These are phyloP conservation scores for Crenuchus spilurus DNA, from an alignment of 2,797 vertebrate species.

Conservation along the genomic window DNA sequence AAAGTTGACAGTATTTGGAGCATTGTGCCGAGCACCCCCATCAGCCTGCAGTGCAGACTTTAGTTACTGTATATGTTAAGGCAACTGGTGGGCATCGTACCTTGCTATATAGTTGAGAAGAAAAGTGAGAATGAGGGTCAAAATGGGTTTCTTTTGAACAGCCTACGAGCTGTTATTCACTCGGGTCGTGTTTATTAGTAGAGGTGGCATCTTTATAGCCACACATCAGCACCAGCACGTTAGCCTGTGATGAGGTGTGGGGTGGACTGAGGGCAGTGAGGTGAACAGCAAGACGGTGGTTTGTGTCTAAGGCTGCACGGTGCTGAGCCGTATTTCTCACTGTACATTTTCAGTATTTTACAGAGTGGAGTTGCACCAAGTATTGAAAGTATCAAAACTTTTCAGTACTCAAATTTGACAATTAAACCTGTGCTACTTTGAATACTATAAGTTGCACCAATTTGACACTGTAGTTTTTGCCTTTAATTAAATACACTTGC, in stretches of 20 bases:
- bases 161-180: neutral
- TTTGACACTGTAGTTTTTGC: too few species aligned
- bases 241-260: constrained; percentile 16
- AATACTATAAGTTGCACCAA: too few species aligned
- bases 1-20: too few species aligned
- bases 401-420: too few species aligned
- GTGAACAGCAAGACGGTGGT: neutral
- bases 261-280: constrained; percentile 3
- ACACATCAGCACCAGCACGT: neutral
- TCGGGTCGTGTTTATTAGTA: neutral
- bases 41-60: too few species aligned
- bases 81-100: neutral
- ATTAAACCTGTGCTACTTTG: too few species aligned
- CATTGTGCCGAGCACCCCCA: too few species aligned
- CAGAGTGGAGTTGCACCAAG: neutral
- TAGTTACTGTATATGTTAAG: too few species aligned
- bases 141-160: neutral
- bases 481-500: too few species aligned
- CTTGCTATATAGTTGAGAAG: neutral
- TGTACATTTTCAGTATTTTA: neutral
- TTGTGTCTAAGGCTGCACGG: neutral
- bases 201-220: constrained; percentile 15
- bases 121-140: neutral
- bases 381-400: too few species aligned
- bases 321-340: neutral